Evolutionary conservation across 2,797 vertebrate genomes (phyloP), one percentile per base, ranked within the genome.

Genomic region (Bryconaethiops microstoma): DNA sequence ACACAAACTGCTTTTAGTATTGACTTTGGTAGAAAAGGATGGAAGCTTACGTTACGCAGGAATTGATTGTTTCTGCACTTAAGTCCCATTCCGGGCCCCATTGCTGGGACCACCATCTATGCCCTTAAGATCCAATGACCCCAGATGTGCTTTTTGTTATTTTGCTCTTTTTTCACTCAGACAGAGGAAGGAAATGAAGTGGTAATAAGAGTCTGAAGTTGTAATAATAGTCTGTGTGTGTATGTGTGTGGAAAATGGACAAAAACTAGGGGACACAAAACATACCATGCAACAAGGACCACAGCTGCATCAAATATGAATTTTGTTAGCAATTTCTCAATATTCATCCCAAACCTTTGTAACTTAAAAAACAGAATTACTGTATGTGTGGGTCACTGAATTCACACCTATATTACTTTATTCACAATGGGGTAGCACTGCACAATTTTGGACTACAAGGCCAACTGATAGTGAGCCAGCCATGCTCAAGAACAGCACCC

Each of bases 41-140:
- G 14, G 45, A 82, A 91, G 92, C 89, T 92, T 91, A 92, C 91
- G 89, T 93, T 93, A 93, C 91, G 90, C 85, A 88, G 87, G 85
- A 82, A 94, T 92, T 93, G 92, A 94, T 93, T 88, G 62, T 69
- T 86, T 76, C 88, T 91, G 90, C 91, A 92, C 93, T 94, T 91
- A 92, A 91, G 88, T 89, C 88, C 88, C 88, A 90, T 92, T 89
- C 88, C 83, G 87, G 87, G 81, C 87, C 87, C 52, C 88, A 88
- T 91, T 92, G 88, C 89, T 85, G 87, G 85, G 90, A 84, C 85
- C 87, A 85, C 84, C 81, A 29, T 85, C 89, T 91, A 83, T 79
- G 85, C 68, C 77, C 72, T 72, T 70, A 78, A 87, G 91, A 93
- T 93, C 90, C 85, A 71, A 86, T 90, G 89, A 90, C 91, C 85